phyloP scores from a whole-genome alignment of 2,113 vertebrate species.

The Thryonomys swinderianus region DNA sequence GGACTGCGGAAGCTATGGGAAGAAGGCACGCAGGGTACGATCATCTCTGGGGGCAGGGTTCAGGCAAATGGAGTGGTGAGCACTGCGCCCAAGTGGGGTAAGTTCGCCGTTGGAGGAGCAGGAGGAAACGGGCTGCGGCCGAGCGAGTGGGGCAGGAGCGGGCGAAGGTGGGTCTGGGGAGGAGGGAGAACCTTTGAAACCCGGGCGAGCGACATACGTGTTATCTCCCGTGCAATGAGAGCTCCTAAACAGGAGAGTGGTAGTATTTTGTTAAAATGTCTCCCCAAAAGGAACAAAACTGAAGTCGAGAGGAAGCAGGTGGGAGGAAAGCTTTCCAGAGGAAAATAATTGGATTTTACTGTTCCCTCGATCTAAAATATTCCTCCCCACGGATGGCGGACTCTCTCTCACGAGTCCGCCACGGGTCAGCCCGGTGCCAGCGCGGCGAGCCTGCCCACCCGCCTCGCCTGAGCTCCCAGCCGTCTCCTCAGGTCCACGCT shows the following conservation, averaged over 20 bases:
- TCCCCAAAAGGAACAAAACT: background rate
- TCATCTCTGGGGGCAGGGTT: background rate
- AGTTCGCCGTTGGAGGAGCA: background rate
- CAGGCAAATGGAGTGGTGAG: background rate
- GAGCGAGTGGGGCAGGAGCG: background rate
- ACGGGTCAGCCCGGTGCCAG: background rate
- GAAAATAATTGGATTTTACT: background rate
- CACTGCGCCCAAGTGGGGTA: no score
- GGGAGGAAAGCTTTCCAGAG: background rate
- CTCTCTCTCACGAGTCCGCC: background rate
- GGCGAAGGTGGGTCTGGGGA: background rate
- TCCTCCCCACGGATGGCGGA: background rate
- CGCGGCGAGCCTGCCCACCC: background rate
- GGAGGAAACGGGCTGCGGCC: background rate
- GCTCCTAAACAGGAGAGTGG: background rate
- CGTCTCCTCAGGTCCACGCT: no score
- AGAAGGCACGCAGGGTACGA: background rate
- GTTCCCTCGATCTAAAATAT: background rate
- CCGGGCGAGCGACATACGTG: background rate
- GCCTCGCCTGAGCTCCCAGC: background rate
- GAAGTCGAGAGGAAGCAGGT: background rate
- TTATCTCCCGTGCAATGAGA: background rate
- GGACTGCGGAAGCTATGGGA: background rate
- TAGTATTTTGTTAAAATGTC: background rate
- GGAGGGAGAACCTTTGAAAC: background rate